A percentile compares a stretch with the other conserved stretches of the same genome.
phyloP scores from a whole-genome alignment of 1,140 invertebrate species.

The Pissodes strobi region DNA sequence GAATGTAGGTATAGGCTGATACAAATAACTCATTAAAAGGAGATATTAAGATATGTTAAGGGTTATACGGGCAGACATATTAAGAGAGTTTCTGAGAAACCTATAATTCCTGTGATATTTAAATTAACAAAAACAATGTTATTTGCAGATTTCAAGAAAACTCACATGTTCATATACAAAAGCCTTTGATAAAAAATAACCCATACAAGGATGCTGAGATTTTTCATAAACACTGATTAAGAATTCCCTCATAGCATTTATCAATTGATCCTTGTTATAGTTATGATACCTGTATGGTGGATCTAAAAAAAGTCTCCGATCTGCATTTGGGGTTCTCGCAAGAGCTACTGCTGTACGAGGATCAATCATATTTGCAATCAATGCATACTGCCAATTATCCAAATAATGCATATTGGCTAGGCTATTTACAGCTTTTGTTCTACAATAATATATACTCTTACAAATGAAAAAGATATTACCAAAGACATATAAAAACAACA shows the following conservation, averaged over 20 bases:
- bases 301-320: conserved; percentile 66
- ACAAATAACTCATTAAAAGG: too few relatives aligned
- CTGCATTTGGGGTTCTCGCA: conserved; percentile 62
- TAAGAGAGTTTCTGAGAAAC: too few relatives aligned
- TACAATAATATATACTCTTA: too few relatives aligned
- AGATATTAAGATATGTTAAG: too few relatives aligned
- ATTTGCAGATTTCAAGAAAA: too few relatives aligned
- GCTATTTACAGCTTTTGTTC: conserved; percentile 56
- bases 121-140: too few relatives aligned
- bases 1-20: too few relatives aligned
- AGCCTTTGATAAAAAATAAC: conserved; percentile 67
- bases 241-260: conserved; percentile 62
- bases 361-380: conserved; percentile 69
- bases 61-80: too few relatives aligned
- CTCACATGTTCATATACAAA: conserved; percentile 64
- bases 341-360: conserved; percentile 66
- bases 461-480: too few relatives aligned
- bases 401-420: conserved; percentile 51
- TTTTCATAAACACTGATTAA: conserved; percentile 60
- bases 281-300: conserved; percentile 62
- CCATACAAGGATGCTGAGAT: conserved; percentile 66
- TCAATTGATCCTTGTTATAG: conserved; percentile 57
- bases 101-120: too few relatives aligned
- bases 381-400: conserved; percentile 65
- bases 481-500: too few relatives aligned